Conservation (phyloP, 2,888 invertebrate genomes). For the Coenonympha arcania region DNA sequence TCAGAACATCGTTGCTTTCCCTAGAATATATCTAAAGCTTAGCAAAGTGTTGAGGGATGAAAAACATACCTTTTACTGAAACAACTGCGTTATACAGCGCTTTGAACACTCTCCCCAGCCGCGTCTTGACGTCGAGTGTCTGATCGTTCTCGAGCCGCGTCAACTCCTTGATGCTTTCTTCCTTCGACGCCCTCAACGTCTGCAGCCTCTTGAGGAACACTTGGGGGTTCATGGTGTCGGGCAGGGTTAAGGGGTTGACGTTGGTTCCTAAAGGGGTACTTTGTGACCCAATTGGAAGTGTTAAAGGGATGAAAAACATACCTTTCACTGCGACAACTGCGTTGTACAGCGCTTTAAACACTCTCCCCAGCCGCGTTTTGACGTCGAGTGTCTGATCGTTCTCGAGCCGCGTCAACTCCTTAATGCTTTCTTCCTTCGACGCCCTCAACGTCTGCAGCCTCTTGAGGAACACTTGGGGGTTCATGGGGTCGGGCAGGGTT, state of each 20-base stretch:
- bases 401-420: constrained; percentile 82
- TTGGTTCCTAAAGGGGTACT: constrained; percentile 31
- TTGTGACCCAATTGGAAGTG: too few species aligned
- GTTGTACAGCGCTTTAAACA: constrained; percentile 82
- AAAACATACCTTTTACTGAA: constrained; percentile 77
- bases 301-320: constrained; percentile 37
- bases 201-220: constrained; percentile 71
- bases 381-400: constrained; percentile 87
- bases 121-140: constrained; percentile 83
- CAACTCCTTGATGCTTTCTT: constrained; percentile 77
- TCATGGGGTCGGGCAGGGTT: constrained; percentile 50
- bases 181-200: constrained; percentile 72
- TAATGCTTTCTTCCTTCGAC: constrained; percentile 73
- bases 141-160: constrained; percentile 88
- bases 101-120: constrained; percentile 84
- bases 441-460: constrained; percentile 76
- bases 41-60: neutral
- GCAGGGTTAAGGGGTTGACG: constrained; percentile 41
- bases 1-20: too few species aligned
- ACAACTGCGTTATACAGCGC: constrained; percentile 81
- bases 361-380: constrained; percentile 84
- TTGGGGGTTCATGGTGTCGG: constrained; percentile 44
- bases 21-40: too few species aligned
- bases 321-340: constrained; percentile 81
- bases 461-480: constrained; percentile 55